A percentile compares a stretch with the other conserved stretches of the same genome.
phyloP scores from a whole-genome alignment of 2,797 vertebrate genomes.

The Bucorvus abyssinicus region DNA sequence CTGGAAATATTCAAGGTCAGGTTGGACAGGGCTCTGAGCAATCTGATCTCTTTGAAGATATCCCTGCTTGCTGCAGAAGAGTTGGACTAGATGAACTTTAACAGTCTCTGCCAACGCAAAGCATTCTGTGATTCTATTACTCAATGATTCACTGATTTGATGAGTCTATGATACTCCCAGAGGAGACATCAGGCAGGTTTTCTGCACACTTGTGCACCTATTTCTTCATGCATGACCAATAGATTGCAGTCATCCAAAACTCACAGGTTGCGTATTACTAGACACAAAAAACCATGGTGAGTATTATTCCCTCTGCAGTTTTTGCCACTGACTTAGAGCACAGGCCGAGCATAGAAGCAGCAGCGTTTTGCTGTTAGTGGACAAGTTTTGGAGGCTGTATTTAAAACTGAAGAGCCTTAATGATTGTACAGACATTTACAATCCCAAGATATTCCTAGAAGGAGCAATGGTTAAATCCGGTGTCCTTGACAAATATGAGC shows the following conservation, averaged over 20 bases:
- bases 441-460: background rate
- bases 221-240: background rate
- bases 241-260: background rate
- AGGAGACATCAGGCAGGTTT: background rate
- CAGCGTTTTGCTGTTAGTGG: background rate
- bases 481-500: slow-evolving; percentile 21
- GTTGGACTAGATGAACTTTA: no score
- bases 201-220: background rate
- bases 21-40: no score
- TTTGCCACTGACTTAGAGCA: background rate
- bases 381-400: background rate
- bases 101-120: no score
- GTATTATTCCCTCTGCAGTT: background rate
- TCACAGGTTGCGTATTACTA: background rate
- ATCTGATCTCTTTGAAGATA: no score
- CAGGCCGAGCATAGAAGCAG: background rate
- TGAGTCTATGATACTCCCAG: background rate
- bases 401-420: background rate
- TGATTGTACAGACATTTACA: background rate
- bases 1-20: no score
- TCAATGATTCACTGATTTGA: no score
- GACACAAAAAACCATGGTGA: background rate
- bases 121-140: no score
- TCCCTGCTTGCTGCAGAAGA: no score
- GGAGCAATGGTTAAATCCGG: background rate